Percentiles rank a stretch among this genome's conserved stretches.
These are phyloP conservation scores for Leiothrix lutea DNA, from an alignment of 2,113 vertebrate species.

Conservation along the genomic window DNA sequence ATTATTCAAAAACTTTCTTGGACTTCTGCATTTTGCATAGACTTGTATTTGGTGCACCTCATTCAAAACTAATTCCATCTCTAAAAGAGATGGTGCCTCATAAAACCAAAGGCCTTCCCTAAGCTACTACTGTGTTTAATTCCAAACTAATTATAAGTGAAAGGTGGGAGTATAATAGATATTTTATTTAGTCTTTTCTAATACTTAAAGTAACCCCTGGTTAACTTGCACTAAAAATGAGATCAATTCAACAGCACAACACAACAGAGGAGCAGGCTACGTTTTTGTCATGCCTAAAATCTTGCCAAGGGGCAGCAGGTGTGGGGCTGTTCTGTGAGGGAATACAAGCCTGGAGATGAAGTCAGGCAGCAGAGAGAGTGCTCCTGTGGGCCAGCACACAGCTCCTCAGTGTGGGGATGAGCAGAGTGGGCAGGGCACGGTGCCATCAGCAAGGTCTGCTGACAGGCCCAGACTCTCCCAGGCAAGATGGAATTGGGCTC, in stretches of 20 bases:
- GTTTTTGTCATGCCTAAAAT: background rate
- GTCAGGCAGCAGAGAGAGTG: background rate
- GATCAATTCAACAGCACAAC: background rate
- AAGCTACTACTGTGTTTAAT: background rate
- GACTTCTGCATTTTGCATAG: background rate
- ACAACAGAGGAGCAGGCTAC: background rate
- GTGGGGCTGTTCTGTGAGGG: fast-evolving
- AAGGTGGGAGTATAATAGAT: background rate
- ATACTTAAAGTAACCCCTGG: background rate
- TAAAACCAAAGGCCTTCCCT: background rate
- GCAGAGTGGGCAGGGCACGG: background rate
- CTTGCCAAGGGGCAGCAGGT: background rate
- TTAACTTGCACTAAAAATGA: background rate
- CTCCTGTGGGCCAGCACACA: background rate
- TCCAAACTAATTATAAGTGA: background rate
- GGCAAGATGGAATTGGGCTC: fast-evolving
- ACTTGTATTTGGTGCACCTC: background rate
- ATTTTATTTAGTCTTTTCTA: background rate
- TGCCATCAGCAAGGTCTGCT: background rate
- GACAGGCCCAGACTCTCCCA: too few species aligned
- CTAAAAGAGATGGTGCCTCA: background rate
- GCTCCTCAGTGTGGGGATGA: background rate
- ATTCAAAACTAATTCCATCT: background rate
- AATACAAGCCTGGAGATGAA: background rate
- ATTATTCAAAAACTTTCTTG: background rate